Evolutionary conservation across 1,140 invertebrate species (phyloP).

Genomic region (Whitmania pigra): DNA sequence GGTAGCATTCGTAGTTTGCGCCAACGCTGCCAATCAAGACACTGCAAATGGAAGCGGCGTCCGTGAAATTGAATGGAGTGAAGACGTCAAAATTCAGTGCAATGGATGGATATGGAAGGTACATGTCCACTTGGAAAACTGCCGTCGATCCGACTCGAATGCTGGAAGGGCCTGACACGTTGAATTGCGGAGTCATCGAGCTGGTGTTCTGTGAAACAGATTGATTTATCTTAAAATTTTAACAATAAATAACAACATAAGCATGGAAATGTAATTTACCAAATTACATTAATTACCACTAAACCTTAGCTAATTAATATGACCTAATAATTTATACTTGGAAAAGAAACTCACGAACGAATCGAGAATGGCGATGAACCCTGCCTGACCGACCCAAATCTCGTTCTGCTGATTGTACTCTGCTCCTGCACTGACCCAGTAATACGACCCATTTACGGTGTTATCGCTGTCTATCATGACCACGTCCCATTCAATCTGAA

Average conservation of each 20-base stretch:
- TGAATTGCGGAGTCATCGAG: slow-evolving; percentile 23
- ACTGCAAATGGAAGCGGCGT: slow-evolving; percentile 34
- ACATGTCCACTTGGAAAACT: slow-evolving; percentile 30
- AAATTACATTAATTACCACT: no score
- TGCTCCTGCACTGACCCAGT: slow-evolving; percentile 44
- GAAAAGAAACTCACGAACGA: slow-evolving; percentile 13
- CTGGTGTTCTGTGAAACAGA: not conserved
- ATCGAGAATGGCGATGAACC: slow-evolving; percentile 25
- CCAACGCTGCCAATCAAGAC: slow-evolving; percentile 22
- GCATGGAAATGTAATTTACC: no score
- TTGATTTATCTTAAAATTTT: no score
- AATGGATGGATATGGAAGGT: slow-evolving; percentile 28
- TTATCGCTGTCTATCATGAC: slow-evolving; percentile 37
- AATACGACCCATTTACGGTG: slow-evolving; percentile 27
- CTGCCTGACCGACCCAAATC: slow-evolving; percentile 44
- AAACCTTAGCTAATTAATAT: not conserved
- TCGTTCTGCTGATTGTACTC: slow-evolving; percentile 42
- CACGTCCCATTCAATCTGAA: slow-evolving; percentile 38
- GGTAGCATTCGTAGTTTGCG: slow-evolving; percentile 29
- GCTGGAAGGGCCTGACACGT: slow-evolving; percentile 29
- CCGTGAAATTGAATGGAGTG: slow-evolving; percentile 32
- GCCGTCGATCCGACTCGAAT: slow-evolving; percentile 30
- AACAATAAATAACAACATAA: no score
- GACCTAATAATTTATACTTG: not conserved
- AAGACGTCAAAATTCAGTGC: slow-evolving; percentile 30